Evolutionary conservation across 2,113 vertebrate genomes (phyloP), one percentile per base, ranked within the genome.

Genomic region (Actenoides lindsayi): DNA sequence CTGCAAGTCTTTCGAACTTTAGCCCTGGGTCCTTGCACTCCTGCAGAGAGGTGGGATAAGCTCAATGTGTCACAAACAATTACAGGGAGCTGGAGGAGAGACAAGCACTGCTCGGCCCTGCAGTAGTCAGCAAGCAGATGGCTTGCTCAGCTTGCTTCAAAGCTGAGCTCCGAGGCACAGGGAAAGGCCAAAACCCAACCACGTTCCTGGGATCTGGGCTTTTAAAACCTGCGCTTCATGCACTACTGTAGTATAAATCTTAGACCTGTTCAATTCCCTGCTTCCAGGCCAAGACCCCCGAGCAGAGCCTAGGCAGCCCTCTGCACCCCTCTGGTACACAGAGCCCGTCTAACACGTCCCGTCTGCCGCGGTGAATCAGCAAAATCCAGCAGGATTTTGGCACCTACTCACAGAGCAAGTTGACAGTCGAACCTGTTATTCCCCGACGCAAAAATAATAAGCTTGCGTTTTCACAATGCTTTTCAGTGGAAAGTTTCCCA

Each of bases 391-490:
- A 93, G 92, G 92, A 93, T 70, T 96, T 76, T 96, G 90, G 92
- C 96, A 96, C 96, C 94, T 93, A 96, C 90, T 94, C 75, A 70
- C 59, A 68, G 75, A 85, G 69, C 5, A 33, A 94, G 83, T 83
- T 15, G 68, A 86, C 92, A 94, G 96, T 87, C 78, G 37, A 96
- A 96, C 96, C 92, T 97, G 95, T 86, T 96, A 90, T 96, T 93
- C 90, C 82, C 85, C 8, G 23, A 92, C 24, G 39, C 87, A 94
- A 89, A 89, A 95, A 96, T 94, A 96, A 94, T 97, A 95, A 95
- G 76, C 94, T 51, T 80, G 85, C 11, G 0, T 88, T 96, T 93
- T 81, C 92, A 96, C 88, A 93, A 92, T 92, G 90, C 88, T 90
- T 90, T 93, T 68, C 80, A 35, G 92, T 90, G 92, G 94, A 90